Evolutionary conservation across 2,113 vertebrate species (phyloP), one percentile per base, ranked within the genome.

Genomic region (Corvus hawaiiensis): DNA sequence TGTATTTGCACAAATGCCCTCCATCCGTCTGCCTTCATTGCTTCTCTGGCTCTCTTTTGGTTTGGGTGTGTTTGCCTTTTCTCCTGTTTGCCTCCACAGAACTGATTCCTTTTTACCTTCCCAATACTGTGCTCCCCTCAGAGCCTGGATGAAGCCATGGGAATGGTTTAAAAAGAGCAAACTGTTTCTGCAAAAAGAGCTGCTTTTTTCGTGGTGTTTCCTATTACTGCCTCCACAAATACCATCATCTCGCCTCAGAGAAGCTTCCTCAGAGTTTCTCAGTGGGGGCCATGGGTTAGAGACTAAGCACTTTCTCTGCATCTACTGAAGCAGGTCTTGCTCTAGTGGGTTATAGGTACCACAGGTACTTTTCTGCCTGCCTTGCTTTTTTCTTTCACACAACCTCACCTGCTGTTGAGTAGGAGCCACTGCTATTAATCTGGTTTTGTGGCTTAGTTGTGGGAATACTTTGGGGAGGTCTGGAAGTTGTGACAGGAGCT

Each of bases 1-100:
- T 92, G 88, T 73, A 75, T 73, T 86, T 94, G 43, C 83, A 83
- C 92, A 94, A 69, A 88, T 51, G 51, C 69, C 79, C 93, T 85
- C 89, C 61, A 18, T 93, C 82, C 80, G 78, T 83, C 88, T 84
- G 77, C 56, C 39, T 51, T 87, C 84, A 0, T 33, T 74, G 81
- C 78, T 75, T 32, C 64, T 81, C 58, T 94, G 44, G 88, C 79
- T 87, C 73, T 37, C 49, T 55, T n/a, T 32, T 30, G 44, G 19
- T 79, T 9, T 1, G 18, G 33, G 6, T 72, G 22, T 30, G 37
- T 86, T 90, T 91, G 87, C 76, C 81, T 91, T 87, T 86, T 62
- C 48, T 81, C 35, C 72, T n/a, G 43, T 33, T 77, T 71, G 69
- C 71, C 3, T 7, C 67, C 26, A 6, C 74, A 52, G 52, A 91